Conservation (phyloP, 2,888 invertebrate genomes). For the Thecocarcelia acutangulata region DNA sequence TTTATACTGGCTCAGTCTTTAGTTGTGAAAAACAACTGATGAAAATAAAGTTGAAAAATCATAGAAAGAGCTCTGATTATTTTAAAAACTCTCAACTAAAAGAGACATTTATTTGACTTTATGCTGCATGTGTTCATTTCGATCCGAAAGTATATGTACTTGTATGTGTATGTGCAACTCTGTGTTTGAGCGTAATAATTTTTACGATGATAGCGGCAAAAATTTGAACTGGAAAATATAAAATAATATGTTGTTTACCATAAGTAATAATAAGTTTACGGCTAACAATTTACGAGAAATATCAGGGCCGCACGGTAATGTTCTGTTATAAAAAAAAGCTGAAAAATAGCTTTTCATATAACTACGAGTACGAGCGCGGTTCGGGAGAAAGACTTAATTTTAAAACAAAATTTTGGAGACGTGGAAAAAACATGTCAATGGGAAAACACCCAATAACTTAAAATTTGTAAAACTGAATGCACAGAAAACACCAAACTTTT, state of each 20-base stretch:
- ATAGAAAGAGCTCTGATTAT: slow-evolving; percentile 66
- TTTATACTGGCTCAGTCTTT: slow-evolving; percentile 61
- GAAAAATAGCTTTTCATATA: too few relatives aligned
- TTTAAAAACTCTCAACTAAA: slow-evolving; percentile 70
- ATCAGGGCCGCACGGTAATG: too few relatives aligned
- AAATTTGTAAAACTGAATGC: too few relatives aligned
- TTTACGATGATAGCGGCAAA: slow-evolving; percentile 42
- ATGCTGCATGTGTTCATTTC: slow-evolving; percentile 48
- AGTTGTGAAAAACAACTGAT: slow-evolving; percentile 41
- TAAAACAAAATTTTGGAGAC: too few relatives aligned
- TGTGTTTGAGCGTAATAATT: not conserved
- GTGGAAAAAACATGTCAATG: too few relatives aligned
- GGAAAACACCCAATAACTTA: too few relatives aligned
- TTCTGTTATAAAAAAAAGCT: too few relatives aligned
- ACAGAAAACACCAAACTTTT: too few relatives aligned
- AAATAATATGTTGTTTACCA: slow-evolving; percentile 13
- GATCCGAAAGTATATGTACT: not conserved
- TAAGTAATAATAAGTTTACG: too few relatives aligned
- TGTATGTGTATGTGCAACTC: not conserved
- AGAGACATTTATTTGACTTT: slow-evolving; percentile 73
- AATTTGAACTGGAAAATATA: slow-evolving; percentile 22
- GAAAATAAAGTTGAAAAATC: slow-evolving; percentile 44
- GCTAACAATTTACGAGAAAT: too few relatives aligned
- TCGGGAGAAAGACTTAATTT: too few relatives aligned
- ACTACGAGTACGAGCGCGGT: too few relatives aligned